Evolutionary conservation across 2,797 vertebrate species (phyloP).

Genomic region (Tokudaia tokunoshimensis): DNA sequence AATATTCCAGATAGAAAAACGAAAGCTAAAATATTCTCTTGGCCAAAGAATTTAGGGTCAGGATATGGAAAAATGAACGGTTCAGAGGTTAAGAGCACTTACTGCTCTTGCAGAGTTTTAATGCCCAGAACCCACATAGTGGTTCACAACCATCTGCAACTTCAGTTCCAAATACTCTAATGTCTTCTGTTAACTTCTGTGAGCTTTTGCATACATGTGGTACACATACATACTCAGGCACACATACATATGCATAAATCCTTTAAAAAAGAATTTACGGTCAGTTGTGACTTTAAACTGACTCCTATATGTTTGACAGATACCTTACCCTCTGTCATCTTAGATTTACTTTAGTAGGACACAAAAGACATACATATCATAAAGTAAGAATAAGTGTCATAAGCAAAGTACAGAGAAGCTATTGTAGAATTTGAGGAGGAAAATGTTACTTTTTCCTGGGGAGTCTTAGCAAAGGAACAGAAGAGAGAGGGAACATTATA

Average conservation of each 20-base stretch:
- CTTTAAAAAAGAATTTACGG: background rate
- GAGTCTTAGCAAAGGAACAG: background rate
- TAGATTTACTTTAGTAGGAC: background rate
- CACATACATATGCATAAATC: background rate
- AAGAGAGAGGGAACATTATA: background rate
- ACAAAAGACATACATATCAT: background rate
- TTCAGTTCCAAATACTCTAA: background rate
- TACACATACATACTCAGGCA: background rate
- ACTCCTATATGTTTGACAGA: background rate
- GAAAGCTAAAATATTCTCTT: background rate
- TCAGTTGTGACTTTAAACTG: slow-evolving; percentile 15
- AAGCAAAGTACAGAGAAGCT: background rate
- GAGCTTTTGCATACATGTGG: background rate
- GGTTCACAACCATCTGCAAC: background rate
- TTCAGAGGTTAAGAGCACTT: background rate
- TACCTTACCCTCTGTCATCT: background rate
- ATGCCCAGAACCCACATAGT: background rate
- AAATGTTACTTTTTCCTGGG: background rate
- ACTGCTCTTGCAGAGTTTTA: background rate
- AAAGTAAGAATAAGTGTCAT: background rate
- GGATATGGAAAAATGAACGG: background rate
- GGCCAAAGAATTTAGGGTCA: background rate
- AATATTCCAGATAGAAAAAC: background rate
- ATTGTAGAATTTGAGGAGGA: background rate
- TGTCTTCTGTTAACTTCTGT: background rate